phyloP scores from a whole-genome alignment of 1,140 invertebrate species.

The Listronotus oregonensis region DNA sequence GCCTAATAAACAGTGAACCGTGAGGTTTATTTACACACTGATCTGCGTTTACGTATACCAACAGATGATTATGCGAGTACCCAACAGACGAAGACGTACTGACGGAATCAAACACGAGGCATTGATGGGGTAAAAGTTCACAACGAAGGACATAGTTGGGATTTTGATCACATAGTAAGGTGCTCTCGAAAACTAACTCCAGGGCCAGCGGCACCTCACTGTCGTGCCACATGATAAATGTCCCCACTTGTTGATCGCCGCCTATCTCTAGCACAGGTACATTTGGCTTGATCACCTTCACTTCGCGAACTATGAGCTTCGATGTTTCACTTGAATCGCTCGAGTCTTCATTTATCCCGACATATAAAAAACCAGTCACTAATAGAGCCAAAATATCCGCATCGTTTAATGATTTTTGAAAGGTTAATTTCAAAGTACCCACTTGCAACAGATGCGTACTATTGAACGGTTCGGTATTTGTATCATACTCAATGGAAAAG shows the following conservation, averaged over 20 bases:
- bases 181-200: not conserved
- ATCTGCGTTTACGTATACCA: conserved; percentile 1
- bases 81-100: not conserved
- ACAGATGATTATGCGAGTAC: not conserved
- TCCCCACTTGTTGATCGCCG: no score
- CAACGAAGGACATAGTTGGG: not conserved
- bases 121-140: not conserved
- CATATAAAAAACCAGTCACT: not conserved
- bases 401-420: not conserved
- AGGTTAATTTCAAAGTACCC: no score
- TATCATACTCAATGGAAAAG: no score
- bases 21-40: not conserved
- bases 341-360: not conserved
- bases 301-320: no score
- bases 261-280: no score
- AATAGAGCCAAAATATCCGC: not conserved
- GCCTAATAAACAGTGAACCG: conserved; percentile 1
- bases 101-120: not conserved
- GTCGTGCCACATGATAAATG: no score
- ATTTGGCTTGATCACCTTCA: no score
- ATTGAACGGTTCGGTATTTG: no score
- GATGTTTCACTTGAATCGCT: no score
- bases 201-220: no score
- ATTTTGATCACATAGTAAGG: not conserved
- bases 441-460: no score